Evolutionary conservation across 2,797 vertebrate species (phyloP).

Genomic region (Streptopelia turtur): DNA sequence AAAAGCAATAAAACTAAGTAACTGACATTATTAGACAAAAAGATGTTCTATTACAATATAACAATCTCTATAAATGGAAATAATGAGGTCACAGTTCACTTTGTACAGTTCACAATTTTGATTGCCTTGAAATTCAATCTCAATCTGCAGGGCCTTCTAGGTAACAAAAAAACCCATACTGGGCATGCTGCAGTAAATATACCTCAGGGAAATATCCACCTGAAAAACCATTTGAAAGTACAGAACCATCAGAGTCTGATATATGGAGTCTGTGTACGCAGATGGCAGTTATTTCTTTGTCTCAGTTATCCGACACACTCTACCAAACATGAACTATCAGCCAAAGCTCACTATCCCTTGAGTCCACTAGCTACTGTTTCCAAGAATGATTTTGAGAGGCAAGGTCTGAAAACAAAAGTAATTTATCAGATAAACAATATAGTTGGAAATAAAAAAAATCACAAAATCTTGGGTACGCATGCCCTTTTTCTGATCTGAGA

Average conservation of each 20-base stretch:
- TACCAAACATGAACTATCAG: not conserved
- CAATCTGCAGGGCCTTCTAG: not conserved
- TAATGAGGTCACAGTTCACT: not conserved
- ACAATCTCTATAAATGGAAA: not conserved
- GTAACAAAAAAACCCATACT: not conserved
- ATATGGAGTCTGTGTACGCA: not conserved
- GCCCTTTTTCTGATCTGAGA: not conserved
- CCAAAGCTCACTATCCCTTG: not conserved
- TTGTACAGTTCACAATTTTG: not conserved
- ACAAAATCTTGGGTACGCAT: not conserved
- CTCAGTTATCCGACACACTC: not conserved
- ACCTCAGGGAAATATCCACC: not conserved
- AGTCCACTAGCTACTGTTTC: not conserved
- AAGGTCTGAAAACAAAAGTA: not conserved
- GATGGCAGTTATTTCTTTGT: constrained; percentile 2
- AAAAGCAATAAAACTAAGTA: constrained; percentile 11
- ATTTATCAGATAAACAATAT: not conserved
- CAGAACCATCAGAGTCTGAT: not conserved
- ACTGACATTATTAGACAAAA: not conserved
- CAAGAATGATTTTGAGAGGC: not conserved
- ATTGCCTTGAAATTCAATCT: not conserved
- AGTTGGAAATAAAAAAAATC: not conserved
- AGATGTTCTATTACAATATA: not conserved
- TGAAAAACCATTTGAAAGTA: constrained; percentile 3
- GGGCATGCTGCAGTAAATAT: not conserved